Evolutionary conservation across 2,797 vertebrate species (phyloP), one percentile per base, ranked within the genome.

Genomic region (Carduelis carduelis): DNA sequence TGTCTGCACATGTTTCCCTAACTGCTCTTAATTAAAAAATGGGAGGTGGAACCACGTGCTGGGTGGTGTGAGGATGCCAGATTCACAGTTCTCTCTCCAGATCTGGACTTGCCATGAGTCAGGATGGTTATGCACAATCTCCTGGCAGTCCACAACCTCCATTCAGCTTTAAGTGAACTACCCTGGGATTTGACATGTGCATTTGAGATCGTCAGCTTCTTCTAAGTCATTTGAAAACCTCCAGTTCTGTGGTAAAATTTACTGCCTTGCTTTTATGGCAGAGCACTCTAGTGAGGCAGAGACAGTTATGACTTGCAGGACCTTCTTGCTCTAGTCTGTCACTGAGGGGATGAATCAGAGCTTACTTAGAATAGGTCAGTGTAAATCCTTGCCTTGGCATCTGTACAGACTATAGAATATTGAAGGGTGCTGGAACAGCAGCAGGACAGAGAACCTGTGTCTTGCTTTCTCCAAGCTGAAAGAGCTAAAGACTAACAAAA

Each of bases 291-390:
- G 30, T 52, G 56, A 89, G 68, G 53, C 27, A 80, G 68, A 85
- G 23, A 10, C 53, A 77, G 64, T 66, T 89, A 63, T 7, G 32
- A 44, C 43, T 91, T 74, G 24, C 17, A 85, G 46, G 34, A 85
- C 76, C 65, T 83, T 77, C 79, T 80, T 49, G 27, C 78, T 70
- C 21, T 18, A 39, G 32, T 78, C 55, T 89, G 59, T 53, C 71
- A 88, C 21, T 89, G 56, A 34, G 78, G 82, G 63, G 71, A 77
- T 87, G 68, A 83, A 83, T 95, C 55, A 87, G 64, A 87, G 47
- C 56, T 87, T 60, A 32, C 34, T 66, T 77, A 49, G 66, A 84
- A 39, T 21, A 85, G 52, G 56, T 68, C 79, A 53, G 0, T 66
- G 57, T 78, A 68, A 71, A 68, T 65, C 57, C 32, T 90, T 78